Conservation (phyloP, 2,888 invertebrate species). For the Xestobium rufovillosum region DNA sequence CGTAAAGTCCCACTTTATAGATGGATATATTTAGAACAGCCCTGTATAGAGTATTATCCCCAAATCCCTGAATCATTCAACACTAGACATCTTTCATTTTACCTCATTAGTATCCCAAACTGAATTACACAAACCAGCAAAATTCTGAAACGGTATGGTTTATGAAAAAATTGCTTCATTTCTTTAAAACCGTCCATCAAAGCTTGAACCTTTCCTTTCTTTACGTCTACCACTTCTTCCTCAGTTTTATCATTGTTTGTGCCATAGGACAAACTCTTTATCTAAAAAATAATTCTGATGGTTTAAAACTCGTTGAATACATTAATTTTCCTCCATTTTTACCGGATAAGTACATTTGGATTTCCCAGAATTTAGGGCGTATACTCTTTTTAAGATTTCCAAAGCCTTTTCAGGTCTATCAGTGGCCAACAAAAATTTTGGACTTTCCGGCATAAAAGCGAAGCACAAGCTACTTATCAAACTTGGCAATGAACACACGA, state of each 20-base stretch:
- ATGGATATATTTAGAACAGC: too few species aligned
- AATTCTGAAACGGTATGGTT: constrained; percentile 54
- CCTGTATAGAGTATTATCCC: too few species aligned
- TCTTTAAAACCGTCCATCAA: constrained; percentile 53
- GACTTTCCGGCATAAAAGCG: constrained; percentile 65
- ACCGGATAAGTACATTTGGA: constrained; percentile 59
- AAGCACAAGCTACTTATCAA: constrained; percentile 55
- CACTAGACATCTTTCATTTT: too few species aligned
- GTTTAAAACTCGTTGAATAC: constrained; percentile 1
- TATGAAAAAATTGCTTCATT: constrained; percentile 55
- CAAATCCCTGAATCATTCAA: too few species aligned
- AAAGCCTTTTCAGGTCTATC: constrained; percentile 61
- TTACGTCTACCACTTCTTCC: constrained; percentile 36
- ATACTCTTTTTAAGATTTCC: constrained; percentile 56
- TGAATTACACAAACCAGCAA: constrained; percentile 55
- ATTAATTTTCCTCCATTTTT: constrained; percentile 30
- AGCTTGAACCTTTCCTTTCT: constrained; percentile 40
- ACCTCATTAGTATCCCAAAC: constrained; percentile 58
- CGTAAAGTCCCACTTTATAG: too few species aligned
- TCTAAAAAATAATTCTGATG: constrained; percentile 26
- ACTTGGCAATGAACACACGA: constrained; percentile 56
- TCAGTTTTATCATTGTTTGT: constrained; percentile 17
- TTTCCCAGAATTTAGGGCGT: constrained; percentile 56
- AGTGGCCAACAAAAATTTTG: constrained; percentile 67
- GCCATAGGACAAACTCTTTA: constrained; percentile 34